Evolutionary conservation across 2,797 vertebrate genomes (phyloP), one percentile per base, ranked within the genome.

Genomic region (Sarcoramphus papa): DNA sequence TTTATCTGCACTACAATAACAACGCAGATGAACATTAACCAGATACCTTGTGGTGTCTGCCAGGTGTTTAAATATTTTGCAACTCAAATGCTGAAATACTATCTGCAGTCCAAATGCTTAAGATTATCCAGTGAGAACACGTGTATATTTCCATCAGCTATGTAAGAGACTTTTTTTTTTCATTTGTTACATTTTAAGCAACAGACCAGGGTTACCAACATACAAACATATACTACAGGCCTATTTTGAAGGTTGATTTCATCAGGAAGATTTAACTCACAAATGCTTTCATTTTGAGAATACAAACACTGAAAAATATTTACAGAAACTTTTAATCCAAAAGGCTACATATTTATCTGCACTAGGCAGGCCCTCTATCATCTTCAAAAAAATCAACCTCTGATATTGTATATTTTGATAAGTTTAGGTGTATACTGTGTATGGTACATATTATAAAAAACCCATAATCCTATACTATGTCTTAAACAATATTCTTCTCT

Each of bases 61-160:
- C 92, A 97, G 93, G 93, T 90, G 79, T 85, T 95, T 70, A 93
- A 92, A 78, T 69, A 94, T 88, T 95, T 69, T 69, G 59, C 78
- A 94, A 88, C 76, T 79, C 85, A 88, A 86, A 89, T 50, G 62
- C 70, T 53, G 65, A 77, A 97, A 94, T 65, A 69, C 40, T 88
- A 67, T 40, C 65, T 65, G 64, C 35, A 75, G 47, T 53, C 40
- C 81, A 80, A 92, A 85, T 40, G 69, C 65, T 48, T 75, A 47
- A 72, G 65, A 51, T 57, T 76, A 91, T 18, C 65, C 90, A 65
- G 47, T 48, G 45, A 85, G 51, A 89, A 80, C 17, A 33, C 2
- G 11, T n/a, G 27, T n/a, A 7, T 9, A 21, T 63, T 95, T 90
- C 84, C 54, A 90, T 8, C 30, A 81, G 60, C 45, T 62, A 14